These are phyloP conservation scores for Parazoanthus swiftii DNA, from an alignment of 92 coral and sea anemone genomes.

Conservation along the genomic window DNA sequence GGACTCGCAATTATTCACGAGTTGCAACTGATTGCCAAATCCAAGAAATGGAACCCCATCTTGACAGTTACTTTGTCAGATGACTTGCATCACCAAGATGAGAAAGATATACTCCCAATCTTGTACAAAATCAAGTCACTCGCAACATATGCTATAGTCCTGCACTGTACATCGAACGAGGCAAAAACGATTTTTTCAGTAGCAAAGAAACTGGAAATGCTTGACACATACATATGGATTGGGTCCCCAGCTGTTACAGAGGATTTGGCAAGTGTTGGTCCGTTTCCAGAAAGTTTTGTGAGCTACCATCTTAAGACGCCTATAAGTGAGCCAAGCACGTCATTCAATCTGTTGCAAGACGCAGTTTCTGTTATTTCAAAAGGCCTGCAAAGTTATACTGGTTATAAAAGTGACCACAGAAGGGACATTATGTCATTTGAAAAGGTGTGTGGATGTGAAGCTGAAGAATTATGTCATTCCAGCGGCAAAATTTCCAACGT, in stretches of 20 bases:
- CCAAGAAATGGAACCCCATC: background rate
- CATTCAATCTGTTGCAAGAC: background rate
- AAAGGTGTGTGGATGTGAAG: background rate
- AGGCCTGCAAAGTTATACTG: background rate
- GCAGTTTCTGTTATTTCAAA: background rate
- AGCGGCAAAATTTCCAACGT: background rate
- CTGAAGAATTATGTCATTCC: background rate
- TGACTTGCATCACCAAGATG: background rate
- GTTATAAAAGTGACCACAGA: background rate
- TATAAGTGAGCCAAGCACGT: background rate
- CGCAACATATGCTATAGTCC: background rate
- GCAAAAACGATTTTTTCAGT: background rate
- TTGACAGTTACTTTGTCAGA: background rate
- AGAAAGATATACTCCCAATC: background rate
- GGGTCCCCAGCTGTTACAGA: background rate
- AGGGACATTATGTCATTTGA: no score
- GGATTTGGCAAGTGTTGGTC: background rate
- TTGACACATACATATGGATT: background rate
- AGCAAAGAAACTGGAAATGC: background rate
- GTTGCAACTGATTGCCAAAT: background rate
- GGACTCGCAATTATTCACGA: background rate
- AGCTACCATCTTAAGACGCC: background rate
- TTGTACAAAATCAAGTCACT: constrained; percentile 5
- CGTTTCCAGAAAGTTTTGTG: constrained; percentile 3
- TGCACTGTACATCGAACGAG: background rate